Evolutionary conservation across 2,113 vertebrate genomes (phyloP), one percentile per base, ranked within the genome.

Genomic region (Pavo muticus): DNA sequence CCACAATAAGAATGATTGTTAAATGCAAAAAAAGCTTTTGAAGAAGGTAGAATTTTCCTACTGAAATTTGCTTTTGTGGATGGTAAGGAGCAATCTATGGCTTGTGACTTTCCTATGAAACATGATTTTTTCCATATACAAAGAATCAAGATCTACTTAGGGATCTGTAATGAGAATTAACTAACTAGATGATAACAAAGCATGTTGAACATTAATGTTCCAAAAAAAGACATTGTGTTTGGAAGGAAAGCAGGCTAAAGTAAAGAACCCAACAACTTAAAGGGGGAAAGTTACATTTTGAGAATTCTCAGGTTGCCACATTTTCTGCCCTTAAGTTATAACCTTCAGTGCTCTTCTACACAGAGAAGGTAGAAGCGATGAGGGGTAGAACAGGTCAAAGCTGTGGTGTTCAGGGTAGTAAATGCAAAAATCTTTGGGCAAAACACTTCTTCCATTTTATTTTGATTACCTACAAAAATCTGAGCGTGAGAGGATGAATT

Each of bases 211-310:
- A 47, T 24, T 80, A 68, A 39, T 68, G 16, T 64, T 89, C 7
- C 0, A 86, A 85, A 85, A 86, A 71, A 65, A 1, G 4, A 44
- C 79, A 35, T 48, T 87, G 37, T 63, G 45, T 91, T 92, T 91
- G 87, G 75, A 94, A 88, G 14, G 19, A 83, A 85, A 71, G 29
- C 42, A 81, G 19, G 45, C 80, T 91, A 88, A 84, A 88, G 27
- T n/a, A 78, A 95, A 84, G 52, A 35, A 88, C 19, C 30, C 90
- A 90, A 37, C 1, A 5, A 29, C 9, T 59, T 70, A 63, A 84
- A 89, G 42, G 4, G 5, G 8, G 6, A 79, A 71, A 79, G 7
- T 42, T 65, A 65, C 5, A 2, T 72, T 91, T 92, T 67, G 11
- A 19, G 71, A 48, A 82, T 75, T 88, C 50, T 89, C 27, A 42